These are phyloP conservation scores for Gnathonemus echidnorhynchus DNA, from an alignment of 2,113 vertebrate genomes.

Conservation along the genomic window DNA sequence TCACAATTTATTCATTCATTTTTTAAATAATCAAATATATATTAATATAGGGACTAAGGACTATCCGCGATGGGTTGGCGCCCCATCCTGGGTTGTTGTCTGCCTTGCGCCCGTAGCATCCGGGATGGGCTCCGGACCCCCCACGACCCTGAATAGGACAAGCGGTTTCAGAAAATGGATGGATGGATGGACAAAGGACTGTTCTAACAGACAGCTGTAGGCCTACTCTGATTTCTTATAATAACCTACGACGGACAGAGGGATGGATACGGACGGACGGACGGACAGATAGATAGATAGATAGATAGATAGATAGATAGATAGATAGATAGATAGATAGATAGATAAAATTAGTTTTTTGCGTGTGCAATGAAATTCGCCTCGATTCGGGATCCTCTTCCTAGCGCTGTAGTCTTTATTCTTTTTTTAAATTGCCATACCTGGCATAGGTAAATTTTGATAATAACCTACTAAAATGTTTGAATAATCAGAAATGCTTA, in stretches of 20 bases:
- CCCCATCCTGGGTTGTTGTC: neutral
- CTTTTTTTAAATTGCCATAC: neutral
- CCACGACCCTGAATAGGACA: neutral
- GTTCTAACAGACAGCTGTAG: neutral
- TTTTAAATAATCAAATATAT: neutral
- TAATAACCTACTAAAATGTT: neutral
- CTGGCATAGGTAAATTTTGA: neutral
- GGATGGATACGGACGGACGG: neutral
- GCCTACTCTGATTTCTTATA: neutral
- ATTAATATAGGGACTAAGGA: neutral
- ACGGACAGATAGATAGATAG: neutral
- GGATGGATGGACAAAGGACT: neutral
- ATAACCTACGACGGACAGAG: neutral
- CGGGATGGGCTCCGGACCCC: neutral
- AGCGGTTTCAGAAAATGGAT: neutral
- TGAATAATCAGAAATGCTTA: neutral
- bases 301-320: neutral
- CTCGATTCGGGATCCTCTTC: too few relatives aligned
- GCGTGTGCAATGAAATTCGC: too few relatives aligned
- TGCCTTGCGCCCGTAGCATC: neutral
- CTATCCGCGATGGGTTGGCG: neutral
- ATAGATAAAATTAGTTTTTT: too few relatives aligned
- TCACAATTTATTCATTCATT: neutral
- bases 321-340: neutral
- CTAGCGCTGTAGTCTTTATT: neutral